Evolutionary conservation across 2,113 vertebrate genomes (phyloP), one percentile per base, ranked within the genome.

Genomic region (Sapayoa aenigma): DNA sequence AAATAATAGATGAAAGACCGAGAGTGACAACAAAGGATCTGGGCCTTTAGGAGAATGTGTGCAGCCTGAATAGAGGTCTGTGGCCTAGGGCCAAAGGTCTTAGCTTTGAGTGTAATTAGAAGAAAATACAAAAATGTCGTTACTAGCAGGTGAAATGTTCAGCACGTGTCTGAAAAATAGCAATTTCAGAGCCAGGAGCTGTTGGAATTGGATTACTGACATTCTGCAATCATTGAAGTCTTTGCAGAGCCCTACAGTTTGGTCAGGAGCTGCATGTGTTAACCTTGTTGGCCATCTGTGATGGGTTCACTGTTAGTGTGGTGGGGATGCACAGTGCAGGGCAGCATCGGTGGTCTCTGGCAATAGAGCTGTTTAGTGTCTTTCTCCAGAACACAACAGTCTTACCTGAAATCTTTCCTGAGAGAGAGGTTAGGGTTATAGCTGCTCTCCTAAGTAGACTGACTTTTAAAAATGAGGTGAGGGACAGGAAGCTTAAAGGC

Each of bases 121-220:
- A 98, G 97, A 98, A 98, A 98, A 98, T 98, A 98, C 97, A 98
- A 97, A 98, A 98, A 98, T 98, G 97, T 98, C 98, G 98, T 98
- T 98, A 98, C 97, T 98, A 98, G 97, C 98, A 98, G 98, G 98
- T 98, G 98, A 98, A 98, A 97, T 98, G 97, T 98, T 96, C 92
- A 98, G 98, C 98, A 98, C 97, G 98, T 98, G 98, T 97, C 97
- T 49, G 89, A 96, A 97, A 98, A 98, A 98, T 96, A 98, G 97
- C 97, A 97, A 97, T 98, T 97, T 98, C 95, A 96, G 97, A 94
- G 95, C 84, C 90, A 81, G 95, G 93, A 97, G 97, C 95, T 91
- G 95, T 84, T 97, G 92, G 96, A 96, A 98, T 98, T 98, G 95
- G 97, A 98, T 98, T 98, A 98, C 97, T 90, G 95, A 59, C 94